Evolutionary conservation across 2,888 invertebrate species (phyloP), one percentile per base, ranked within the genome.

Genomic region (Leptinotarsa rubiginosa): DNA sequence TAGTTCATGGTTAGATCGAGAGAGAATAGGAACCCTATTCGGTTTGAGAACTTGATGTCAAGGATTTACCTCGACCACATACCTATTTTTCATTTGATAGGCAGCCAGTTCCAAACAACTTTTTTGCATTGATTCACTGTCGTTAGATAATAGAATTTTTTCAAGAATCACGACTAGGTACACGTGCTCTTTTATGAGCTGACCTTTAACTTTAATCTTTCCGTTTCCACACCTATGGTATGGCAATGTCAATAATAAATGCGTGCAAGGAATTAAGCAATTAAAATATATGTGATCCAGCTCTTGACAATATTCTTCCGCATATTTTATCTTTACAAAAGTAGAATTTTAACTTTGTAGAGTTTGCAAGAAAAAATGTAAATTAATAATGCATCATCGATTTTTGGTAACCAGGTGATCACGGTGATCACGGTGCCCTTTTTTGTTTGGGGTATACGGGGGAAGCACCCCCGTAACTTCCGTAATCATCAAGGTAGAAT

Each of bases 1-100:
- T 20, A 54, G 22, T 20, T 75, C 18, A 75, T 71, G 20, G 16
- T 5, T 22, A 47, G 47, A n/a, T 18, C 52, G 4, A 52, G 3
- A 18, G 52, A 18, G 18, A 12, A 52, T 52, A 52, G 18, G 18
- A 22, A 56, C 25, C 22, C 22, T 22, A 22, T 22, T 56, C 22
- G 4, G 15, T 56, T 4, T 56, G 15, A 56, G 20, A 22, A 56
- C 2, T 56, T 18, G 52, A 18, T 18, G 52, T 56, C 56, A 56
- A 25, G 56, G 56, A 56, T 56, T 10, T 5, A 52, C 52, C 52
- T 52, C 18, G 52, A 52, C 52, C 18, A 13, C 3, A 52, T 52
- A 52, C 52, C 52, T 56, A 56, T 15, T 56, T 56, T 56, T 22
- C 4, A 22, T 20, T 25, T 22, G 22, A 56, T 22, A 13, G 1